Evolutionary conservation across 2,797 vertebrate species (phyloP).

Genomic region (Australoheros facetus): DNA sequence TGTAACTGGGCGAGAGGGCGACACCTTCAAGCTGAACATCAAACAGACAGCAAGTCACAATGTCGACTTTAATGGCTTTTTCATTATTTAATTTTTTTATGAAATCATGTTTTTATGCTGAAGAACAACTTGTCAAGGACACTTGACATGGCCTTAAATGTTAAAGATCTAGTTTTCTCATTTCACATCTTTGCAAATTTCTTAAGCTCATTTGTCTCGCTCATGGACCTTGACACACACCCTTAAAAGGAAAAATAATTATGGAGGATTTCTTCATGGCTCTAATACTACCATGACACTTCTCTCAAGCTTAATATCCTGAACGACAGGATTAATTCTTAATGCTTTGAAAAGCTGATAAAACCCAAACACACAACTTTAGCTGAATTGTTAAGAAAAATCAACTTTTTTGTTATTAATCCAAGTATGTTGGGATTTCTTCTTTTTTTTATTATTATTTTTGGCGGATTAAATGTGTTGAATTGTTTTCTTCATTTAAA

Average conservation of each 20-base stretch:
- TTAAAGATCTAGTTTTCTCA: slow-evolving; percentile 30
- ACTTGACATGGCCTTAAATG: slow-evolving; percentile 7
- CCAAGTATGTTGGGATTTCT: not conserved
- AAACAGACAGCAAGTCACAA: slow-evolving; percentile 31
- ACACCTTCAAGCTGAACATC: slow-evolving; percentile 49
- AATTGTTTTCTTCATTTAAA: slow-evolving; percentile 27
- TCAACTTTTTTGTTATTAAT: slow-evolving; percentile 4
- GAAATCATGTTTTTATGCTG: not conserved
- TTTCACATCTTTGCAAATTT: slow-evolving; percentile 20
- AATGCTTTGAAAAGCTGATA: slow-evolving; percentile 17
- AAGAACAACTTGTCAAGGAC: slow-evolving; percentile 34
- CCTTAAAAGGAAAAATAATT: slow-evolving; percentile 44
- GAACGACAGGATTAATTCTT: slow-evolving; percentile 42
- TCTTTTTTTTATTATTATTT: slow-evolving; percentile 10
- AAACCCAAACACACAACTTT: slow-evolving; percentile 24
- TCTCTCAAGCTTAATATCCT: slow-evolving; percentile 41
- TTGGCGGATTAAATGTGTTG: slow-evolving; percentile 21
- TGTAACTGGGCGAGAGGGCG: slow-evolving; percentile 47
- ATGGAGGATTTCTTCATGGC: slow-evolving; percentile 14
- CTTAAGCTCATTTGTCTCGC: slow-evolving; percentile 25
- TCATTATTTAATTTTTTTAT: not conserved
- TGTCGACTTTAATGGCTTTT: slow-evolving; percentile 24
- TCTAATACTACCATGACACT: slow-evolving; percentile 38
- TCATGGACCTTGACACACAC: slow-evolving; percentile 10
- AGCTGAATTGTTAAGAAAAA: slow-evolving; percentile 8